phyloP scores from a whole-genome alignment of 2,797 vertebrate species.

The Bradypodion pumilum region DNA sequence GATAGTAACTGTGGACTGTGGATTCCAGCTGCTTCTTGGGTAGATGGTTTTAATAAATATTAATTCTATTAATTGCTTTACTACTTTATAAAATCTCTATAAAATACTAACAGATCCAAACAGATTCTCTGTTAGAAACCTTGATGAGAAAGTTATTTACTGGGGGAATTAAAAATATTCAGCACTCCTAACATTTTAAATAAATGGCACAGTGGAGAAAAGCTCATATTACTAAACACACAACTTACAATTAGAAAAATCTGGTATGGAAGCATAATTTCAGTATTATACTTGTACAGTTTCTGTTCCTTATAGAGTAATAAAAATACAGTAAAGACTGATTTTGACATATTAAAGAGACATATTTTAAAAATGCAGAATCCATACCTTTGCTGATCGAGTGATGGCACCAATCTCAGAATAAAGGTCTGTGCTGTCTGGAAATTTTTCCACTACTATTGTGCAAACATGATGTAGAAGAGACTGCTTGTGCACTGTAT shows the following conservation, averaged over 20 bases:
- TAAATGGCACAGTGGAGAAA: background rate
- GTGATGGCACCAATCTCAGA: constrained; percentile 96
- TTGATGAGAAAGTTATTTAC: constrained; percentile 45
- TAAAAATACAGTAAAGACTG: background rate
- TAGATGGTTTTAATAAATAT: background rate
- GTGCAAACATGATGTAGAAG: constrained; percentile 93
- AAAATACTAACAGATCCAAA: background rate
- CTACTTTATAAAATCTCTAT: background rate
- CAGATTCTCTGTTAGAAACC: constrained; percentile 2
- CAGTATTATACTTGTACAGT: background rate
- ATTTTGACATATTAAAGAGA: background rate
- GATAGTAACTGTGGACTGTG: background rate
- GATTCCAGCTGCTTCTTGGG: background rate
- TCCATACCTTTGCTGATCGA: constrained; percentile 91
- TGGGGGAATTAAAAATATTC: background rate
- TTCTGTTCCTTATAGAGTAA: background rate
- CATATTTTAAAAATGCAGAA: no score
- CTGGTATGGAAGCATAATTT: constrained; percentile 1
- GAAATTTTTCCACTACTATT: constrained; percentile 95
- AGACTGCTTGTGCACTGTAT: constrained; percentile 97
- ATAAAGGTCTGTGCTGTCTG: constrained; percentile 95
- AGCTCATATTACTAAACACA: constrained; percentile 9
- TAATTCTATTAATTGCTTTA: background rate
- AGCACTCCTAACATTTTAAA: constrained; percentile 46
- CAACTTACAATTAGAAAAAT: background rate